Base-by-base conservation (phyloP, 2,888 invertebrate species). In the Dendrolimus pini region DNA sequence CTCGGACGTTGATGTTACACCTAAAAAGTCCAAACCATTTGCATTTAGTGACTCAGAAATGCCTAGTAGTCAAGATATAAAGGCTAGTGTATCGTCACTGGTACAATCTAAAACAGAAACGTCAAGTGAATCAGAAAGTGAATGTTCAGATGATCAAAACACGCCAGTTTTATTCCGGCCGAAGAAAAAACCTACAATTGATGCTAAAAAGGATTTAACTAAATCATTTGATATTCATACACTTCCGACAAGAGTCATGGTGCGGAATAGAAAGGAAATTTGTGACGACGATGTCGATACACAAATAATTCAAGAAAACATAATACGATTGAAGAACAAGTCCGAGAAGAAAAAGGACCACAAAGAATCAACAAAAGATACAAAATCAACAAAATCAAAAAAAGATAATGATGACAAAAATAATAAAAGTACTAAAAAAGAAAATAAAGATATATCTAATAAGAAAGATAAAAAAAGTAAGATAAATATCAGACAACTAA, bases 61-160 rank as follows among this genome's bases (percentile, higher is more conserved):
- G 58, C 88, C 87, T 1, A 74, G 78, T 56, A 89, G 86, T 60
- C 85, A 87, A 71, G 86, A 90, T 76, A 89, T 88, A 55, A 83
- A 83, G 69, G 77, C 69, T 9, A 75, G 69, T 64, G 71, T 83
- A 7, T 66, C 75, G 14, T 42, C 41, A 41, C 55, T 41, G 30
- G 7, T 42, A 42, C 57, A 57, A 30, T 7, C n/a, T 10, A 47
- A 8, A 47, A 9, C 47, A 8, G 82, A 82, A 60, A 75, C 78
- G 8, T 83, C 82, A 0, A 85, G 83, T 68, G 86, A 85, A 52
- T 84, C 86, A 7, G 88, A 87, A 60, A 58, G 65, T 2, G 85
- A 86, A 67, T 69, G 74, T 62, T 71, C 77, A 0, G 75, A 80
- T 63, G 78, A 82, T 30, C 68, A 72, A 55, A 64, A 61, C 10